Percentiles rank a stretch among this genome's conserved stretches.
Conservation (phyloP, 2,113 vertebrate genomes). For the Epinephelus cyanopodus region DNA sequence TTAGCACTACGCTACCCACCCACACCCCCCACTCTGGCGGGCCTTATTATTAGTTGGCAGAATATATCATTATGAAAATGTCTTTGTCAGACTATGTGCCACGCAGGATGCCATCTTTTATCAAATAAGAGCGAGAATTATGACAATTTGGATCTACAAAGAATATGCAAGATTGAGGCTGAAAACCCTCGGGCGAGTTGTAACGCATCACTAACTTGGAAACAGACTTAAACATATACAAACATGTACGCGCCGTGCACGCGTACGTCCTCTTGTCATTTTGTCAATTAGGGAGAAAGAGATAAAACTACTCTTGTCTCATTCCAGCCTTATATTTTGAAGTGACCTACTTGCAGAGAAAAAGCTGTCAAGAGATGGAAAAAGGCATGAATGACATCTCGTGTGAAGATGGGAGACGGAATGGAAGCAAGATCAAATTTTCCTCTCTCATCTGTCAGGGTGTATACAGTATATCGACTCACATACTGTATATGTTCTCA, state of each 20-base stretch:
- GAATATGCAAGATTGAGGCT: neutral
- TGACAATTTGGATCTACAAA: conserved; percentile 25
- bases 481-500: conserved; percentile 10
- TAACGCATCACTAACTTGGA: neutral
- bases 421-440: conserved; percentile 20
- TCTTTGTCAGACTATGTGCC: conserved; percentile 38
- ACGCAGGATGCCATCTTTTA: conserved; percentile 31
- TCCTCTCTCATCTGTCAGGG: conserved; percentile 16
- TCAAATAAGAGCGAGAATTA: conserved; percentile 37
- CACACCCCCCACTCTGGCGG: neutral
- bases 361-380: conserved; percentile 37
- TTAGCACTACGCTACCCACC: conserved; percentile 4
- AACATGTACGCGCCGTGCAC: neutral
- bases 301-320: conserved; percentile 42
- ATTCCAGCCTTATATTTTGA: conserved; percentile 50
- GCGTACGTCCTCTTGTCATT: conserved; percentile 13
- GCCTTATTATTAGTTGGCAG: conserved; percentile 51
- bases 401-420: conserved; percentile 27
- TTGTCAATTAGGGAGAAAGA: conserved; percentile 27
- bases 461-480: conserved; percentile 26
- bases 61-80: conserved; percentile 56
- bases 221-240: neutral
- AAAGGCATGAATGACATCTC: conserved; percentile 37
- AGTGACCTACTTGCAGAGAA: conserved; percentile 67
- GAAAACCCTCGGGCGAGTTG: conserved; percentile 3